Conservation (phyloP, 1,140 invertebrate species). For the Drosophila kohkoa region DNA sequence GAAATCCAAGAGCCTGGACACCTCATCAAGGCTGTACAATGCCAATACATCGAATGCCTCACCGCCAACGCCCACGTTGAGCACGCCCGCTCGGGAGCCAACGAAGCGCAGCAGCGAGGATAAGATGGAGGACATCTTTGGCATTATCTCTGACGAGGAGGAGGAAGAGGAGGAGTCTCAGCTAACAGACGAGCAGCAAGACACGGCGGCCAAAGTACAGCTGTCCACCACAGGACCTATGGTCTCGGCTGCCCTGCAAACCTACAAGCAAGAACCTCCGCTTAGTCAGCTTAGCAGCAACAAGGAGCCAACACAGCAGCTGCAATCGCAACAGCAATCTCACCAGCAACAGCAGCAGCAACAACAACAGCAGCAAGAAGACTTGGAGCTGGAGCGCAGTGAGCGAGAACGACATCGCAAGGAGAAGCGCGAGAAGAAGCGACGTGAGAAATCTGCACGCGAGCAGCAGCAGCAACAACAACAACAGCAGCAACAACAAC, state of each 20-base stretch:
- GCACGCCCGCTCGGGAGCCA: conserved; percentile 36
- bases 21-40: conserved; percentile 39
- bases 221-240: conserved; percentile 68
- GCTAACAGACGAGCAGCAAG: conserved; percentile 62
- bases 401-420: conserved; percentile 85
- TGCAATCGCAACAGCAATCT: conserved; percentile 34
- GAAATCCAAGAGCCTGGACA: conserved; percentile 84
- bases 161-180: conserved; percentile 87
- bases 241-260: conserved; percentile 79
- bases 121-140: conserved; percentile 95
- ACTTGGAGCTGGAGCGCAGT: conserved; percentile 46
- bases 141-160: conserved; percentile 91
- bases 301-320: conserved; percentile 31
- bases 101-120: conserved; percentile 86
- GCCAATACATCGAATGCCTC: conserved; percentile 21
- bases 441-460: conserved; percentile 86
- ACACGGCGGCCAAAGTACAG: conserved; percentile 47
- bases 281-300: conserved; percentile 56
- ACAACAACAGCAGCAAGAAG: conserved; percentile 29
- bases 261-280: conserved; percentile 75
- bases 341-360: conserved; percentile 44
- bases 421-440: conserved; percentile 89
- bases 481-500: conserved; percentile 73
- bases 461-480: conserved; percentile 67
- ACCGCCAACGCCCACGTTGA: conserved; percentile 39